phyloP scores from a whole-genome alignment of 2,113 vertebrate species.

The Proteles cristata region DNA sequence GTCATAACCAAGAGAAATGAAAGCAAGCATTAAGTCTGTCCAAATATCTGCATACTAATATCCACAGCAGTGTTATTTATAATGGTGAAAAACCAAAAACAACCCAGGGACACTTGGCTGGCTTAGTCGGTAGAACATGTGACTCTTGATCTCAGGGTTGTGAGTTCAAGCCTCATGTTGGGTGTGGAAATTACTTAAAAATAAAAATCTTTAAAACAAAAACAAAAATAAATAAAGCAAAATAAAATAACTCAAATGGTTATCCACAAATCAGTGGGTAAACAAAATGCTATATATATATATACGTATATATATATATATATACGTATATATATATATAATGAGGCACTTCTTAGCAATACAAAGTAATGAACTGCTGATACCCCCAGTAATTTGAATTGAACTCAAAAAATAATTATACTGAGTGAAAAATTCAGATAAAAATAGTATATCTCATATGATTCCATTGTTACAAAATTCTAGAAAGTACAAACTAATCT shows the following conservation, averaged over 20 bases:
- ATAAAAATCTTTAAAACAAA: too few relatives aligned
- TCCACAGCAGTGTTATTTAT: neutral
- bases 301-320: too few relatives aligned
- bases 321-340: too few relatives aligned
- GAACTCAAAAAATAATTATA: neutral
- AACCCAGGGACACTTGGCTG: too few relatives aligned
- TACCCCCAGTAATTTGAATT: neutral
- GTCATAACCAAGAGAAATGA: neutral
- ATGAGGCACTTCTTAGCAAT: neutral
- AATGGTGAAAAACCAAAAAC: neutral
- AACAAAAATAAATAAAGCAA: too few relatives aligned
- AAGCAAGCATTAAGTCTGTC: neutral
- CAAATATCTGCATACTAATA: neutral
- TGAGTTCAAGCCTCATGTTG: too few relatives aligned
- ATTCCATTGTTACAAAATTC: neutral
- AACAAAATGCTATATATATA: neutral
- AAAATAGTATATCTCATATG: neutral
- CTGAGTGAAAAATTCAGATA: neutral
- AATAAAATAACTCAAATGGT: neutral
- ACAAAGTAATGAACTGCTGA: neutral
- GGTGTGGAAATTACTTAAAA: too few relatives aligned
- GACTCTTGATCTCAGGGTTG: too few relatives aligned
- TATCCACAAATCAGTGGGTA: neutral
- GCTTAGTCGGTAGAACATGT: too few relatives aligned
- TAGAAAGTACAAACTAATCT: too few relatives aligned